Evolutionary conservation across 2,113 vertebrate genomes (phyloP), one percentile per base, ranked within the genome.

Genomic region (Vulpes lagopus): DNA sequence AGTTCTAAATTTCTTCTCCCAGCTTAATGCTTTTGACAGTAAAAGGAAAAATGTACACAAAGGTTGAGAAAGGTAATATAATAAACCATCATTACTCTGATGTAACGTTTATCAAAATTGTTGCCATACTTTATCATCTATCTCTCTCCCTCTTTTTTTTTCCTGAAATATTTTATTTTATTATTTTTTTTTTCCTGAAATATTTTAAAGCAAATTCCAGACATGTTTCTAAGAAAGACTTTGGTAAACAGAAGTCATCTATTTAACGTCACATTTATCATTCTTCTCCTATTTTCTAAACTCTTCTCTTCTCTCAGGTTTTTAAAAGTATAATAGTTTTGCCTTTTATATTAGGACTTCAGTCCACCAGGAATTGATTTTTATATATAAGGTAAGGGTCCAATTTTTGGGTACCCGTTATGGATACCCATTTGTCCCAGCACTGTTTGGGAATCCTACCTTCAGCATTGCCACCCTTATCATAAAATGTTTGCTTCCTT

Each of bases 261-360:
- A 49, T 38, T 62, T 85, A 76, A 89, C 35, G 30, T 78, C 25
- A 9, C 17, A 20, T 11, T 76, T 64, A 60, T 62, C 17, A 53
- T 30, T 73, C n/a, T 90, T 65, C 81, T 76, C 57, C 49, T 85
- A 5, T 17, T 93, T 64, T 80, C 87, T 53, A 81, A 74, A 79
- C 23, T 51, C 43, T 38, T 86, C 2, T 55, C 14, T 65, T 79
- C 43, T 85, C 57, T 19, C 38, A 51, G 32, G 4, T 85, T 59
- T 97, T 91, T 30, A 55, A 89, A 85, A 84, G 11, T 32, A 38
- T 15, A 62, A n/a, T 74, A 78, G 20, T 76, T 95, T 69, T 64
- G 30, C n/a, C 11, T 89, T 89, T 78, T 22, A 8, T 59, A 9
- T 85, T 89, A 62, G 84, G 57, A 86, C 19, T 74, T 74, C 17